Conservation (phyloP, 2,113 vertebrate species). For the Dicerorhinus sumatrensis region DNA sequence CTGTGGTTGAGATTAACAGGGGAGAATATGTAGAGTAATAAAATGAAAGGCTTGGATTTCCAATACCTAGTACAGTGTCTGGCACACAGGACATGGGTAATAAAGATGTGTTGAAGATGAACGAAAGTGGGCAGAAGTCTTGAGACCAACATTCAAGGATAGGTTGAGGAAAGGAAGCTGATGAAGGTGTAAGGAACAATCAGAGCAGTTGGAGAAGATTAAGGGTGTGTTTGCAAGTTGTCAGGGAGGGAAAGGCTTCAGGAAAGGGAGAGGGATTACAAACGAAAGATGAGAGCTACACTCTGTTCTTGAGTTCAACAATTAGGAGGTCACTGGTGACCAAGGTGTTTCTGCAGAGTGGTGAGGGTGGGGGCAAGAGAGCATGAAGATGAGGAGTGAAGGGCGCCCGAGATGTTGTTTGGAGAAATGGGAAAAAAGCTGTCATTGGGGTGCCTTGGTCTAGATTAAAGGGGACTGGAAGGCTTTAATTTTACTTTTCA, state of each 20-base stretch:
- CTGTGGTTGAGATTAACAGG: neutral
- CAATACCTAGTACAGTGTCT: neutral
- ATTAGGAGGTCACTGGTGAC: neutral
- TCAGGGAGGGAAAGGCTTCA: neutral
- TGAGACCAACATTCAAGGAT: neutral
- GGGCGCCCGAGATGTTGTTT: neutral
- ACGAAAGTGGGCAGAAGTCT: neutral
- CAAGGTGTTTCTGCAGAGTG: neutral
- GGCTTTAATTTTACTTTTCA: neutral
- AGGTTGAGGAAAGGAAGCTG: neutral
- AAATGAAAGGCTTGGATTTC: neutral
- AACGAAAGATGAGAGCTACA: neutral
- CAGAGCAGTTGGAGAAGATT: neutral
- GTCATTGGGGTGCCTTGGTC: neutral
- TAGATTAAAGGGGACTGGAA: neutral
- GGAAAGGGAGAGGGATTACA: neutral
- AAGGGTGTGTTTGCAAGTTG: neutral
- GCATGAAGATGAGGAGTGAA: neutral
- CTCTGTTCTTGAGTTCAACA: neutral
- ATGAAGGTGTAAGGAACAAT: neutral
- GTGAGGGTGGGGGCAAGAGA: neutral
- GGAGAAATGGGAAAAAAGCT: neutral
- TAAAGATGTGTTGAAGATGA: neutral
- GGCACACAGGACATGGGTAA: neutral
- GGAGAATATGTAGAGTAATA: neutral